These are phyloP conservation scores for Eremophila alpestris DNA, from an alignment of 2,797 vertebrate genomes.

Conservation along the genomic window DNA sequence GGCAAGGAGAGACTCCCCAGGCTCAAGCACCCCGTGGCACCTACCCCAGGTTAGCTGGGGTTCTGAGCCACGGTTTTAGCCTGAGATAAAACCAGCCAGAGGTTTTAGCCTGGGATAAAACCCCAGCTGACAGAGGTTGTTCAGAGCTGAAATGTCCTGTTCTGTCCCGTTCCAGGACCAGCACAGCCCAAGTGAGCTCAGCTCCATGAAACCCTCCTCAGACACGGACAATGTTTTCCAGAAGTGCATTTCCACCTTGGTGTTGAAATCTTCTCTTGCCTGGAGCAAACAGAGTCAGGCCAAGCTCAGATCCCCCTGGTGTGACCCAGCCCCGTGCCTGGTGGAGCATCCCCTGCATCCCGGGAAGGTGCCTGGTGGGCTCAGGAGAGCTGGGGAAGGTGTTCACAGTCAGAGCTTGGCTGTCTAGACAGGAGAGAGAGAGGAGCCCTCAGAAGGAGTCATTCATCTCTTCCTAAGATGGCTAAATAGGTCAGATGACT, in stretches of 20 bases:
- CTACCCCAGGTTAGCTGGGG: too few relatives aligned
- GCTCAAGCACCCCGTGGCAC: rapidly evolving
- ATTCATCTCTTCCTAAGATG: constrained; percentile 51
- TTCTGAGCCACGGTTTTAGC: too few relatives aligned
- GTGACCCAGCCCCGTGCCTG: neutral
- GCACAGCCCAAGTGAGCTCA: neutral
- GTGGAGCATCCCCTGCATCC: neutral
- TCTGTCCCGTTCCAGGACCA: neutral
- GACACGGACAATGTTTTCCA: neutral
- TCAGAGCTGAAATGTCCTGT: neutral
- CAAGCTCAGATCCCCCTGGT: neutral
- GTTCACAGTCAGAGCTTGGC: constrained; percentile 7
- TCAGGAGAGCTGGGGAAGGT: neutral
- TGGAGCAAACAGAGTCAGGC: neutral
- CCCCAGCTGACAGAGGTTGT: neutral
- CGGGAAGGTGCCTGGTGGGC: neutral
- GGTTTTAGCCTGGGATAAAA: neutral
- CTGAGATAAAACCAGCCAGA: neutral
- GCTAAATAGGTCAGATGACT: constrained; percentile 65
- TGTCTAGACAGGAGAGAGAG: constrained; percentile 59
- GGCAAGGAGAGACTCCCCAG: neutral
- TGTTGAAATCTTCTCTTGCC: neutral
- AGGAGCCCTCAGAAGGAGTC: constrained; percentile 35
- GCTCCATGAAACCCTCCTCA: neutral
- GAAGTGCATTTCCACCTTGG: neutral